phyloP scores from a whole-genome alignment of 2,888 invertebrate species.

The Panopea generosa region DNA sequence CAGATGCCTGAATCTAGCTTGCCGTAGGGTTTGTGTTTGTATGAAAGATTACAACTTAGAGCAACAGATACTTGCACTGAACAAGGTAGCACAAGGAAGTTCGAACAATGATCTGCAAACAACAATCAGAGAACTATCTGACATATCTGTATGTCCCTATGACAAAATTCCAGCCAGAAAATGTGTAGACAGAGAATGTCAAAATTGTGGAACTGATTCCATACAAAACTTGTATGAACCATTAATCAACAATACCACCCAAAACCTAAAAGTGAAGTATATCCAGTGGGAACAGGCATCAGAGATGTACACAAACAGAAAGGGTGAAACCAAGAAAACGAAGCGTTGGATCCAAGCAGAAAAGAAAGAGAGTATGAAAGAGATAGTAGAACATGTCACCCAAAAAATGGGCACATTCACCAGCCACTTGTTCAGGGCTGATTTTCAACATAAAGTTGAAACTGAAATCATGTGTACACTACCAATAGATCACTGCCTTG shows the following conservation, averaged over 20 bases:
- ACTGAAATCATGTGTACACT: slow-evolving; percentile 5
- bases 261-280: slow-evolving; percentile 5
- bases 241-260: neutral
- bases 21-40: slow-evolving; percentile 40
- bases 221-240: slow-evolving; percentile 16
- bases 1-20: too few relatives aligned
- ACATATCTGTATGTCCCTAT: slow-evolving; percentile 27
- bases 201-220: slow-evolving; percentile 9
- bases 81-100: slow-evolving; percentile 13
- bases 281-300: slow-evolving; percentile 20
- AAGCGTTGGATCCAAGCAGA: slow-evolving; percentile 23
- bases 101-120: neutral
- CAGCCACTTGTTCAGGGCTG: slow-evolving; percentile 20
- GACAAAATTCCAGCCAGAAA: slow-evolving; percentile 16
- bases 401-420: slow-evolving; percentile 9
- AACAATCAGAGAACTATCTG: slow-evolving; percentile 15
- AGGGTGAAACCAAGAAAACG: slow-evolving; percentile 6
- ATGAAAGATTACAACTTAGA: slow-evolving; percentile 35
- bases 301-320: slow-evolving; percentile 22
- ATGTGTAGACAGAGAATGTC: slow-evolving; percentile 31
- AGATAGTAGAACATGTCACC: slow-evolving; percentile 6
- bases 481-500: slow-evolving; percentile 37
- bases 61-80: too few relatives aligned
- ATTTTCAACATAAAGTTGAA: slow-evolving; percentile 34
- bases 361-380: slow-evolving; percentile 1